Evolutionary conservation across 2,888 invertebrate species (phyloP), one percentile per base, ranked within the genome.

Genomic region (Eumacrocentrus americanus): DNA sequence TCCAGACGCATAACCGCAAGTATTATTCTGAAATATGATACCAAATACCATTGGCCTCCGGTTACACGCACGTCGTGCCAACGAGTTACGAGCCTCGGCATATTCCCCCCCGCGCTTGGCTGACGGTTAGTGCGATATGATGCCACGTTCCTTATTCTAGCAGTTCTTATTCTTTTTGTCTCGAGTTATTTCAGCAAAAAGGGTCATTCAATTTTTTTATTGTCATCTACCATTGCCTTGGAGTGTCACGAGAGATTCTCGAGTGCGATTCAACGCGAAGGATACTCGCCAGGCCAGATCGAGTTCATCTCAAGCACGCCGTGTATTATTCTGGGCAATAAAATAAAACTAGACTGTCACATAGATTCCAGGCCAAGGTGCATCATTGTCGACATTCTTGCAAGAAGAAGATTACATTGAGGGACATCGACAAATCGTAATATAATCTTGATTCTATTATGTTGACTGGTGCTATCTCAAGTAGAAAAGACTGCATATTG

Each of bases 21-120:
- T 70, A 73, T 73, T 70, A 72, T 72, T 70, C 70, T 73, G 72
- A 74, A 73, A 74, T 73, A 72, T 70, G 73, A 73, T 67, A 70
- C 72, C 70, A 70, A 73, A 74, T 73, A 67, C 70, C 68, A 71
- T 72, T 72, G 68, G 70, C 66, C 69, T 54, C 69, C 67, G 66
- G 68, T 72, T 70, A 70, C 71, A 70, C 62, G 58, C 62, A 61
- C 65, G 66, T 67, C 65, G 62, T 63, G 65, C 61, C 65, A 67
- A 67, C 69, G 72, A 71, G 66, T 70, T 68, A 68, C 71, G 66
- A 67, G 67, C 42, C 44, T 51, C 40, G 25, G 63, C 56, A 59
- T 63, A 64, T 64, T 62, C 51, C 59, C 52, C 34, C 35, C 38
- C 42, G 44, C 35, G 44, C 35, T 44, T 55, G 52, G 55, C 54